A percentile compares a stretch with the other conserved stretches of the same genome.
Evolutionary conservation across 2,797 vertebrate genomes (phyloP).

Genomic region (Hoplostethus atlanticus): DNA sequence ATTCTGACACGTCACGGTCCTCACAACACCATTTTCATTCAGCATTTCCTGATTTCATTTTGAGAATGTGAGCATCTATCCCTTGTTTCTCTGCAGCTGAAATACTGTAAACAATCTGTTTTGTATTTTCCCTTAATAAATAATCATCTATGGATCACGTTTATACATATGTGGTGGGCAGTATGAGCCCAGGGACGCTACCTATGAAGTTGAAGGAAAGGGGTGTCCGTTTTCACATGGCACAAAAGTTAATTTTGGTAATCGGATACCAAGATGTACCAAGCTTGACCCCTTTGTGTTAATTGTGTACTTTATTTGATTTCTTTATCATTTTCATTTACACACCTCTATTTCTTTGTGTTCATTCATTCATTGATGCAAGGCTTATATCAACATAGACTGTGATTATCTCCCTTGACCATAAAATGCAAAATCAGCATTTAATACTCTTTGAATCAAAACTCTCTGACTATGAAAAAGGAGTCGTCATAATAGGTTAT

Average conservation of each 20-base stretch:
- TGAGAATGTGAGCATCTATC: background rate
- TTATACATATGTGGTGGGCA: background rate
- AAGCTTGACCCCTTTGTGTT: background rate
- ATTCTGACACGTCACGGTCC: constrained; percentile 40
- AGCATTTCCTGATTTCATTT: background rate
- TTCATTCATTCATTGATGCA: no score
- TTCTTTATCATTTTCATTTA: background rate
- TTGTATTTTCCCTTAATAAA: constrained; percentile 50
- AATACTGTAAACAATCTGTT: constrained; percentile 40
- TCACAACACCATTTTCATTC: constrained; percentile 7
- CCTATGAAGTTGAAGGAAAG: background rate
- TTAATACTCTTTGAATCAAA: no score
- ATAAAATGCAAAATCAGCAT: no score
- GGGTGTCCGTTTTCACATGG: background rate
- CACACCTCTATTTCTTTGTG: no score
- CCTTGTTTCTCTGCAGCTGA: constrained; percentile 24
- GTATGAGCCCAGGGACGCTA: background rate
- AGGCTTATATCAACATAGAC: no score
- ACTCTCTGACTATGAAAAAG: no score
- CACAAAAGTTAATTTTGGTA: no score
- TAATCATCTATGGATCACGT: constrained; percentile 23
- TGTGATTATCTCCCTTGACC: no score
- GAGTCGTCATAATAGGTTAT: no score
- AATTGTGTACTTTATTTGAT: background rate
- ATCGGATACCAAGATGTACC: no score